Evolutionary conservation across 1,140 invertebrate genomes (phyloP).

Genomic region (Calephelis virginiensis): DNA sequence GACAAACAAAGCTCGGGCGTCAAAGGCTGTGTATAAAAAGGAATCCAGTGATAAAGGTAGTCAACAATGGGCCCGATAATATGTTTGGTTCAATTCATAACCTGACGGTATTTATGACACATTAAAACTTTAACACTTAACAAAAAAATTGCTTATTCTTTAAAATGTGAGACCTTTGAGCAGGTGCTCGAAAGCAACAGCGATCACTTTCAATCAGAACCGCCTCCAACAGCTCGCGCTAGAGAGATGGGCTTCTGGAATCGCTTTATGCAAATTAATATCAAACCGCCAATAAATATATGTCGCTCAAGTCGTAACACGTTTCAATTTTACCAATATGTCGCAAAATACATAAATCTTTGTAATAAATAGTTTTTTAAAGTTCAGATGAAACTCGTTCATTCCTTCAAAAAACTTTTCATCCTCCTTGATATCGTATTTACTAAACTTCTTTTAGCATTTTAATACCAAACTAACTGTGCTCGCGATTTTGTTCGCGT

Average conservation of each 20-base stretch:
- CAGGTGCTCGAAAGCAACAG: background rate
- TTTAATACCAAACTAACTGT: too few species aligned
- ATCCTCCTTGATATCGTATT: too few species aligned
- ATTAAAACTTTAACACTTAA: too few species aligned
- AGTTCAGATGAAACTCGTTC: too few species aligned
- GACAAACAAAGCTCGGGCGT: constrained; percentile 69
- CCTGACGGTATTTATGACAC: background rate
- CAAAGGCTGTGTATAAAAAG: constrained; percentile 74
- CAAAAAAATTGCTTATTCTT: too few species aligned
- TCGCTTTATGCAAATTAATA: constrained; percentile 68
- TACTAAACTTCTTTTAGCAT: too few species aligned
- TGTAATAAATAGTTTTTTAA: too few species aligned
- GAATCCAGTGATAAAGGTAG: constrained; percentile 75
- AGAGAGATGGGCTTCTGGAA: constrained; percentile 67
- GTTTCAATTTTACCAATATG: background rate
- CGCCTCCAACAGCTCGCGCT: constrained; percentile 23
- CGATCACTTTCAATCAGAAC: constrained; percentile 29
- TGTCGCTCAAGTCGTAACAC: constrained; percentile 31
- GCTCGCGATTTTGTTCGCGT: too few species aligned
- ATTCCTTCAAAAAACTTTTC: too few species aligned
- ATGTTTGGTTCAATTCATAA: constrained; percentile 30
- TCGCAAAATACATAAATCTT: too few species aligned
- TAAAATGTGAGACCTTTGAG: too few species aligned
- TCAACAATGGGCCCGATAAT: constrained; percentile 70
- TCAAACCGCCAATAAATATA: constrained; percentile 72